These are phyloP conservation scores for Torymus tubicola DNA, from an alignment of 2,888 invertebrate species.

Conservation along the genomic window DNA sequence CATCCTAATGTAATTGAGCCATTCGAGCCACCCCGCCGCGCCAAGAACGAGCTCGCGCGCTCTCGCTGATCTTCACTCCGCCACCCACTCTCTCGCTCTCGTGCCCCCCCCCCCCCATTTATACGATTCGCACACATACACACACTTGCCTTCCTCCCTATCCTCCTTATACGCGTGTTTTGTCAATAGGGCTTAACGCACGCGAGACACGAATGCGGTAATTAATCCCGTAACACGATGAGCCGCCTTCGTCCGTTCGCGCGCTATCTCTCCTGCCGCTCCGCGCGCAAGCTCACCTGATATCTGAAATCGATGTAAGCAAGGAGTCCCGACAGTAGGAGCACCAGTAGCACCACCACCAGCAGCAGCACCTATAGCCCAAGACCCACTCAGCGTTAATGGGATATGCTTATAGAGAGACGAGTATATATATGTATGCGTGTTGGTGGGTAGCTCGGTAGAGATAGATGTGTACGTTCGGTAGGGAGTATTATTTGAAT, in stretches of 20 bases:
- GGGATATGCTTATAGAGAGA: conserved; percentile 19
- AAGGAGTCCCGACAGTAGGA: conserved; percentile 33
- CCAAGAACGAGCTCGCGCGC: too few relatives aligned
- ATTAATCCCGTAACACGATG: conserved; percentile 55
- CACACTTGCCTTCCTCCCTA: too few relatives aligned
- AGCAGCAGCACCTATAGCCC: conserved; percentile 7
- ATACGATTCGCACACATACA: too few relatives aligned
- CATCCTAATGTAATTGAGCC: conserved; percentile 48
- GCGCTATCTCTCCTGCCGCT: not conserved
- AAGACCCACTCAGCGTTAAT: conserved; percentile 58
- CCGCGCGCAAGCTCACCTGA: conserved; percentile 23
- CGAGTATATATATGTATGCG: conserved; percentile 6
- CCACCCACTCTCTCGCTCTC: too few relatives aligned
- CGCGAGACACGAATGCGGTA: conserved; percentile 47
- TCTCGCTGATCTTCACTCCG: too few relatives aligned
- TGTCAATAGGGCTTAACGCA: conserved; percentile 43
- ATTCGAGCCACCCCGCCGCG: not conserved
- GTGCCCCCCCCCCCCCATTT: too few relatives aligned
- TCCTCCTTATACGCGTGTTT: not conserved
- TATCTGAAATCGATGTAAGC: conserved; percentile 60
- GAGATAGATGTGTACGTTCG: too few relatives aligned
- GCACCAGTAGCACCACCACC: too few relatives aligned
- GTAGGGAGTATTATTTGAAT: too few relatives aligned
- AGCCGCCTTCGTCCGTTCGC: conserved; percentile 17
- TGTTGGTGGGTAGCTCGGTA: not conserved